phyloP scores from a whole-genome alignment of 1,140 invertebrate genomes.

The Oedothorax gibbosus region DNA sequence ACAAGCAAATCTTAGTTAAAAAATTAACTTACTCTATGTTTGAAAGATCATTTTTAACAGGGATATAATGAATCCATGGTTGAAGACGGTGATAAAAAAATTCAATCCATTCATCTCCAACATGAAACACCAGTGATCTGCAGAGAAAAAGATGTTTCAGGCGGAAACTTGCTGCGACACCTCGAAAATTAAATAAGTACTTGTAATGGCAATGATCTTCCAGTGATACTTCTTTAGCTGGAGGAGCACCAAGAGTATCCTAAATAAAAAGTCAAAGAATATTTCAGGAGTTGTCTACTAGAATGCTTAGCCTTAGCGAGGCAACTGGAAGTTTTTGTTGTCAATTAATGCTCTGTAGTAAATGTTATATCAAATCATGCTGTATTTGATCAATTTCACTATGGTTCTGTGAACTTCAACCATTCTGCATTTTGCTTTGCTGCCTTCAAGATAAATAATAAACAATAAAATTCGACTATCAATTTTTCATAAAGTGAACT shows the following conservation, averaged over 20 bases:
- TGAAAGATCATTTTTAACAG: constrained; percentile 77
- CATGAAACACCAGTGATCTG: constrained; percentile 94
- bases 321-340: too few species aligned
- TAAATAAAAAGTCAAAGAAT: constrained; percentile 68
- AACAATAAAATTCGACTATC: too few species aligned
- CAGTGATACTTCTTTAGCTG: constrained; percentile 88
- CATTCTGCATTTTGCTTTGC: too few species aligned
- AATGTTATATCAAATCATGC: too few species aligned
- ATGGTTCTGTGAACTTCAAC: too few species aligned
- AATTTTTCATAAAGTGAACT: too few species aligned
- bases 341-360: too few species aligned
- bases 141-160: constrained; percentile 96
- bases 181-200: constrained; percentile 95
- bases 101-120: constrained; percentile 94
- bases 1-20: neutral
- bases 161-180: constrained; percentile 97
- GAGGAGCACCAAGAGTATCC: constrained; percentile 85
- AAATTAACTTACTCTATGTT: constrained; percentile 72
- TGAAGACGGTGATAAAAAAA: constrained; percentile 94
- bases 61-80: constrained; percentile 97
- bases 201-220: constrained; percentile 87
- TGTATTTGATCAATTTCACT: too few species aligned
- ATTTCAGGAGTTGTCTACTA: too few species aligned
- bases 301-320: too few species aligned
- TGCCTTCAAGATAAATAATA: too few species aligned